Conservation (phyloP, 2,113 vertebrate genomes). For the Sialia sialis region DNA sequence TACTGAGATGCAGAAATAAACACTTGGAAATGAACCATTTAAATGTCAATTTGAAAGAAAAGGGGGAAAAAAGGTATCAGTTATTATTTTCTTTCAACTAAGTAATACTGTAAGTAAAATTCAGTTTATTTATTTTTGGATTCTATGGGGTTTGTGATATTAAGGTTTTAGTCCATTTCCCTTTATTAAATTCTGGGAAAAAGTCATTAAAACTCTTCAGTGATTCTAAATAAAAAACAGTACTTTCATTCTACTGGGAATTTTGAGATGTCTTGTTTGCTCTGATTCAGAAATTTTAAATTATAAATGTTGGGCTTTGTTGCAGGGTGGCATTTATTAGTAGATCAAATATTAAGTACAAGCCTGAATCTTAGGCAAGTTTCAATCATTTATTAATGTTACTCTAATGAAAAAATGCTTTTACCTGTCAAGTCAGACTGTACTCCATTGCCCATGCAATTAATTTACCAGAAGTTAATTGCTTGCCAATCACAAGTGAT, state of each 20-base stretch:
- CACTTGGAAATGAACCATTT: neutral
- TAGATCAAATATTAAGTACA: neutral
- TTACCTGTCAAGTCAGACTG: neutral
- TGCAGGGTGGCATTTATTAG: neutral
- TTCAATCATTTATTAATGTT: neutral
- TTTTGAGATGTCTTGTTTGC: neutral
- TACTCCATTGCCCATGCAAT: neutral
- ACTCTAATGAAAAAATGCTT: neutral
- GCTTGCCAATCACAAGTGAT: neutral
- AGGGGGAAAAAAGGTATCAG: neutral
- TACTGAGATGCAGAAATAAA: neutral
- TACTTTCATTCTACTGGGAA: neutral
- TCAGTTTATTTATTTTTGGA: neutral
- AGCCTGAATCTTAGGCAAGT: neutral
- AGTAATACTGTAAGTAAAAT: neutral
- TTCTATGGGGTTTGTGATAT: neutral
- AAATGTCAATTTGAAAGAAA: neutral
- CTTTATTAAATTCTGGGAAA: neutral
- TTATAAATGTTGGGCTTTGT: neutral
- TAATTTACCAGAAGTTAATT: neutral
- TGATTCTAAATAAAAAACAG: neutral
- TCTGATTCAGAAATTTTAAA: neutral
- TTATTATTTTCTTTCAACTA: neutral
- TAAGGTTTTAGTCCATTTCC: neutral
- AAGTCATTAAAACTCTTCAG: neutral